These are phyloP conservation scores for Hyphantria cunea DNA, from an alignment of 1,140 invertebrate genomes.

Conservation along the genomic window DNA sequence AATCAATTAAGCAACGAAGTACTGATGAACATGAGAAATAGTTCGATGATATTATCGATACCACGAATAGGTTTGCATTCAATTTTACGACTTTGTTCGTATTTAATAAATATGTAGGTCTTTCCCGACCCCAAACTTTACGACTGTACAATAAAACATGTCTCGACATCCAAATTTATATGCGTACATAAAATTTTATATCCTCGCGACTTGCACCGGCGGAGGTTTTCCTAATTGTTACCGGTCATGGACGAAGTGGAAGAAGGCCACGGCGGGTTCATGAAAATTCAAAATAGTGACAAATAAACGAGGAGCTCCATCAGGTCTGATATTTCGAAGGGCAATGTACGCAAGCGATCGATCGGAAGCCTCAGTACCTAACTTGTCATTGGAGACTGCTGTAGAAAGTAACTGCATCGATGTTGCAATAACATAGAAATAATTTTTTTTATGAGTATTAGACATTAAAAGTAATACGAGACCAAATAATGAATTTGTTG, in stretches of 20 bases:
- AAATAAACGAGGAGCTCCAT: slow-evolving; percentile 29
- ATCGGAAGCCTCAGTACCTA: slow-evolving; percentile 3
- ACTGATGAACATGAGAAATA: slow-evolving; percentile 49
- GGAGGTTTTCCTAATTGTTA: slow-evolving; percentile 75
- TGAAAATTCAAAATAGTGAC: slow-evolving; percentile 47
- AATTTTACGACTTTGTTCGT: slow-evolving; percentile 76
- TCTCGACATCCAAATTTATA: slow-evolving; percentile 81
- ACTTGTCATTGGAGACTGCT: slow-evolving; percentile 9
- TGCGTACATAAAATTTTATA: slow-evolving; percentile 81
- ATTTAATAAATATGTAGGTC: slow-evolving; percentile 81
- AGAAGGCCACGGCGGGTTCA: slow-evolving; percentile 41
- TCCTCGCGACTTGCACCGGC: slow-evolving; percentile 73
- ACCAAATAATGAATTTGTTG: too few species aligned
- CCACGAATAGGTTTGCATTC: slow-evolving; percentile 74
- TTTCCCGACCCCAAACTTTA: slow-evolving; percentile 79
- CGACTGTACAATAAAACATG: slow-evolving; percentile 79
- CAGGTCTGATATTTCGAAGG: slow-evolving; percentile 30
- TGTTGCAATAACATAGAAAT: too few species aligned
- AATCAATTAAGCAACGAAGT: slow-evolving; percentile 23
- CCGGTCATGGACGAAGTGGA: slow-evolving; percentile 68
- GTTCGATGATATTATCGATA: slow-evolving; percentile 70
- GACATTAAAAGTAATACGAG: too few species aligned
- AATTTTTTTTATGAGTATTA: too few species aligned
- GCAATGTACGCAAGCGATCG: slow-evolving; percentile 4
- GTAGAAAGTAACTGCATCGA: slow-evolving; percentile 1